A percentile compares a stretch with the other conserved stretches of the same genome.
These are phyloP conservation scores for Dasypus novemcinctus DNA, from an alignment of 2,113 vertebrate genomes.

Conservation along the genomic window DNA sequence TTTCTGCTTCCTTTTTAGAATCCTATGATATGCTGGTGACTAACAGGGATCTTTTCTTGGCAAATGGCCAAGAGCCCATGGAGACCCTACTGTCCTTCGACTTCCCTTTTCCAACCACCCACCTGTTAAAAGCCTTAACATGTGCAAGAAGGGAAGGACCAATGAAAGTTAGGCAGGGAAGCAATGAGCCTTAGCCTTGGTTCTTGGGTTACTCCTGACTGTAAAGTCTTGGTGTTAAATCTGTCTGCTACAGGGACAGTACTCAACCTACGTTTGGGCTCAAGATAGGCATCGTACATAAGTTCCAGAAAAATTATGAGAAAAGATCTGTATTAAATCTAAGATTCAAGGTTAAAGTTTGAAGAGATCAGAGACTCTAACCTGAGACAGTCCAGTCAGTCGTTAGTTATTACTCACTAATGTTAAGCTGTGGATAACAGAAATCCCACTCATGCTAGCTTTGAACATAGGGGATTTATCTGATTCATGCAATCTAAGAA, in stretches of 20 bases:
- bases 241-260: background rate
- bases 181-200: background rate
- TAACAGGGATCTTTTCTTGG: background rate
- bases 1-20: background rate
- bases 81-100: background rate
- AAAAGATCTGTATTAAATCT: background rate
- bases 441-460: background rate
- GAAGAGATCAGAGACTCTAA: background rate
- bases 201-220: background rate
- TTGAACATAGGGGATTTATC: background rate
- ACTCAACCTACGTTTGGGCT: background rate
- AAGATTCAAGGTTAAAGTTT: background rate
- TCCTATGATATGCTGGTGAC: background rate
- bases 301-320: background rate
- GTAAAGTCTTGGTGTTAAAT: background rate
- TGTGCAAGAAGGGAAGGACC: background rate
- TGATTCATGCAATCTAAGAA: background rate
- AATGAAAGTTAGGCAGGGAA: background rate
- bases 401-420: background rate
- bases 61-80: background rate
- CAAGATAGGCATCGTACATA: background rate
- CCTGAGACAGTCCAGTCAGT: background rate
- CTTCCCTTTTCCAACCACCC: background rate
- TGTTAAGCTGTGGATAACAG: background rate
- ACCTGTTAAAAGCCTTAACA: background rate